phyloP scores from a whole-genome alignment of 2,888 invertebrate genomes.

The Lacanobia oleracea region DNA sequence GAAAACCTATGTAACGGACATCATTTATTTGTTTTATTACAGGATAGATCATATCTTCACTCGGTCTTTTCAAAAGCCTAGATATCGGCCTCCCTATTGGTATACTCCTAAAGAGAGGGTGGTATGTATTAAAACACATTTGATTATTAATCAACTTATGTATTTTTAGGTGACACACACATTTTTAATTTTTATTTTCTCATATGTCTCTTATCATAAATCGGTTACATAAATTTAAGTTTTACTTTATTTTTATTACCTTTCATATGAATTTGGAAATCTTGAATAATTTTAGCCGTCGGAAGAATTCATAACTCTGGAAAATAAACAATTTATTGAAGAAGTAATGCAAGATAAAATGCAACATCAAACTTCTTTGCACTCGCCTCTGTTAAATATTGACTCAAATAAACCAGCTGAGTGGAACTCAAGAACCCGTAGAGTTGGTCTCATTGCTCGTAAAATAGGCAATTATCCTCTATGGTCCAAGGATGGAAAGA shows the following conservation, averaged over 20 bases:
- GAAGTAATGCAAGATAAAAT: slow-evolving; percentile 94
- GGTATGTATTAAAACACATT: slow-evolving; percentile 81
- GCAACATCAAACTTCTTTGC: slow-evolving; percentile 84
- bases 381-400: slow-evolving; percentile 86
- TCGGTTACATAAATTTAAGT: neutral
- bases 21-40: slow-evolving; percentile 62
- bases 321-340: slow-evolving; percentile 95
- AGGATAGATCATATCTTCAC: slow-evolving; percentile 77
- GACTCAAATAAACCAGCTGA: slow-evolving; percentile 82
- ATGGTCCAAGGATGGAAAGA: slow-evolving; percentile 96
- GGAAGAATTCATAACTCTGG: slow-evolving; percentile 93
- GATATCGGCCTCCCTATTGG: slow-evolving; percentile 94
- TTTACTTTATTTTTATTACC: too few relatives aligned
- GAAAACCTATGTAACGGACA: neutral
- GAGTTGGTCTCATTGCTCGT: slow-evolving; percentile 96
- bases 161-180: neutral
- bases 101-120: slow-evolving; percentile 92
- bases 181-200: neutral
- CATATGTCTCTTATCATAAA: neutral
- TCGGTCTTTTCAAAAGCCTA: slow-evolving; percentile 85
- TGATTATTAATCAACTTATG: neutral
- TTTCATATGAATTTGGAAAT: neutral
- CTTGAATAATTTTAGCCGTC: slow-evolving; percentile 85
- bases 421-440: slow-evolving; percentile 92
- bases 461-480: slow-evolving; percentile 98